Percentiles rank a stretch among this genome's conserved stretches.
Conservation (phyloP, 2,797 vertebrate species). For the Melanotaenia parkinsoni region DNA sequence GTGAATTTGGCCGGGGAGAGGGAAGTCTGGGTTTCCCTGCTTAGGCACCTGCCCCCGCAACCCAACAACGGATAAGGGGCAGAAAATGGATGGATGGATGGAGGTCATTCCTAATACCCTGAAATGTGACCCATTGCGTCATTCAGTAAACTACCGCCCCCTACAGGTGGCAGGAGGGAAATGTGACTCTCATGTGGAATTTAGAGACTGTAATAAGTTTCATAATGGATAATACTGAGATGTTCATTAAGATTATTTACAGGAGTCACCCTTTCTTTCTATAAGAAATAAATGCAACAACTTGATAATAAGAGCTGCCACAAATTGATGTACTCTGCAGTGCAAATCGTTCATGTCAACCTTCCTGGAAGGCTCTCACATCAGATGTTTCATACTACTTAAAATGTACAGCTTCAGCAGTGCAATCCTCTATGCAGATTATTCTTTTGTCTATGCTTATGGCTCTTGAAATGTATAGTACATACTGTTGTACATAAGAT, state of each 20-base stretch:
- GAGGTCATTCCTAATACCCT: no score
- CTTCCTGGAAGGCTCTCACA: neutral
- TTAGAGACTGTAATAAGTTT: slow-evolving; percentile 47
- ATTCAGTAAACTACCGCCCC: no score
- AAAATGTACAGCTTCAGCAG: slow-evolving; percentile 9
- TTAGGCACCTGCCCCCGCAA: no score
- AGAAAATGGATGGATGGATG: no score
- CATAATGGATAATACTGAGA: slow-evolving; percentile 50
- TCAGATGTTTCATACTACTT: neutral
- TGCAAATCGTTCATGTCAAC: neutral
- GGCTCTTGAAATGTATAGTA: neutral
- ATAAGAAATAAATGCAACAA: slow-evolving; percentile 14
- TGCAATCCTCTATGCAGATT: slow-evolving; percentile 41
- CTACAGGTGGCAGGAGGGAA: no score
- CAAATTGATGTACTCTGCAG: slow-evolving; percentile 38
- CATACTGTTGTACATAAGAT: neutral
- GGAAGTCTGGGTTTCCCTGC: no score
- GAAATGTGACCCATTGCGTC: no score
- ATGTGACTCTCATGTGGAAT: slow-evolving; percentile 22
- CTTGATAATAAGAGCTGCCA: slow-evolving; percentile 30
- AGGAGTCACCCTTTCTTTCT: slow-evolving; percentile 11
- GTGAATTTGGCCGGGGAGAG: no score
- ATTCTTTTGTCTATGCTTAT: neutral
- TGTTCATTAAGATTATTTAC: slow-evolving; percentile 47
- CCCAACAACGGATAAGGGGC: no score